Evolutionary conservation across 2,113 vertebrate species (phyloP).

Genomic region (Australoheros scitulus): DNA sequence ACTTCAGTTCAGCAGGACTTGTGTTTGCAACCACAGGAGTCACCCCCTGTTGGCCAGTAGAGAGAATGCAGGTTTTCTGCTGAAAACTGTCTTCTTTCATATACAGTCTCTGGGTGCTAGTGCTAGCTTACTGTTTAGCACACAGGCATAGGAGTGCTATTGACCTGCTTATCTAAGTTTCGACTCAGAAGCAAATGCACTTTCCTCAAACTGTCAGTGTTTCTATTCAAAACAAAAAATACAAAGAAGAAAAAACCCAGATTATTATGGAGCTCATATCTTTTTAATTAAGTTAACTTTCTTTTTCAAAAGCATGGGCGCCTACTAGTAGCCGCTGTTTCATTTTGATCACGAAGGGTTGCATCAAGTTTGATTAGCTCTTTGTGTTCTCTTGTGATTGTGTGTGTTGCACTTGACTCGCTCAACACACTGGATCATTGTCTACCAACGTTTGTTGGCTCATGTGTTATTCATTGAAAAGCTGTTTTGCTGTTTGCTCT

Average conservation of each 20-base stretch:
- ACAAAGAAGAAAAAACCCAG: background rate
- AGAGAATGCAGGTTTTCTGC: background rate
- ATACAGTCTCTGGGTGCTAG: background rate
- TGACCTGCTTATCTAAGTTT: background rate
- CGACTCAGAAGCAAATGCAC: background rate
- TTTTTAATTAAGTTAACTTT: conserved; percentile 49
- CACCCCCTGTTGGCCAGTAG: background rate
- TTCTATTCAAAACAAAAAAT: background rate
- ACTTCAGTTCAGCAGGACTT: background rate
- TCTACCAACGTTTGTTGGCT: conserved; percentile 67
- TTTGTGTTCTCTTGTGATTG: conserved; percentile 14
- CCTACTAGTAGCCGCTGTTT: conserved; percentile 28
- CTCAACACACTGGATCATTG: conserved; percentile 50
- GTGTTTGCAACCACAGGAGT: background rate
- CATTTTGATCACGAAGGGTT: conserved; percentile 40
- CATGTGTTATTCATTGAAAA: conserved; percentile 77
- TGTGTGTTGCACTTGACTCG: conserved; percentile 35
- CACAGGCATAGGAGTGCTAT: background rate
- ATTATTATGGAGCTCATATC: conserved; percentile 1
- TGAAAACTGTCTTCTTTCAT: background rate
- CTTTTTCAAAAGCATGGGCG: background rate
- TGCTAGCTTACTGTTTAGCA: background rate
- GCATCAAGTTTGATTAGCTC: conserved; percentile 34
- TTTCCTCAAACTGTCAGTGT: background rate
- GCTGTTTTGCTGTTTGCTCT: conserved; percentile 72